Evolutionary conservation across 2,888 invertebrate genomes (phyloP), one percentile per base, ranked within the genome.

Genomic region (Cylindroiulus punctatus): DNA sequence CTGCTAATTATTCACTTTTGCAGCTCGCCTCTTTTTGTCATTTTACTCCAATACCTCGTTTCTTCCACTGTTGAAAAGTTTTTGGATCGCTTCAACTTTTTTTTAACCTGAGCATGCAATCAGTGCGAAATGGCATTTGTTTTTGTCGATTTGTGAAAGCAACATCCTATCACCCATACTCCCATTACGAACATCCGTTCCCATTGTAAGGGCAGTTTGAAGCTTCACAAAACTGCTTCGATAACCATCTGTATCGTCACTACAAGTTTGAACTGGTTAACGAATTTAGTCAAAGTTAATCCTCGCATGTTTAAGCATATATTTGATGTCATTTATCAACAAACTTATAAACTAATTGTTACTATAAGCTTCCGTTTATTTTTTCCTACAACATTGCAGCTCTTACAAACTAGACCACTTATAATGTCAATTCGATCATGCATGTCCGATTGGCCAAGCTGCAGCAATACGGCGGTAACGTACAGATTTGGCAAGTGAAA

Each of bases 211-310:
- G 26, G 65, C 65, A 65, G 65, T 65, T 65, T 65, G n/a, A 65
- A 36, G 22, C 65, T 65, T 65, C 65, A 22, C 65, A 22, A 10
- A 65, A 22, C 65, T 65, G 26, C 52, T 65, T 65, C 22, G n/a
- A 65, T 65, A 65, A 65, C 65, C 65, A 65, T 65, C 22, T 65
- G 65, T 65, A 65, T 65, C 26, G 22, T 65, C 65, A 26, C 26
- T 65, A 65, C 65, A 65, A 65, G 65, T 65, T 65, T 65, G 65
- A 65, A 65, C 65, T 65, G 65, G 65, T 65, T 65, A 65, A 65
- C 65, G 65, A 65, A 65, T 65, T 65, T 65, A 65, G 65, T 65
- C 65, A 65, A 65, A 65, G 65, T 65, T 65, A 65, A 65, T 65
- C 65, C 26, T 65, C 65, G 65, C 65, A 65, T 65, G 65, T 65